phyloP scores from a whole-genome alignment of 2,888 invertebrate species.

The Stenodema calcarata region DNA sequence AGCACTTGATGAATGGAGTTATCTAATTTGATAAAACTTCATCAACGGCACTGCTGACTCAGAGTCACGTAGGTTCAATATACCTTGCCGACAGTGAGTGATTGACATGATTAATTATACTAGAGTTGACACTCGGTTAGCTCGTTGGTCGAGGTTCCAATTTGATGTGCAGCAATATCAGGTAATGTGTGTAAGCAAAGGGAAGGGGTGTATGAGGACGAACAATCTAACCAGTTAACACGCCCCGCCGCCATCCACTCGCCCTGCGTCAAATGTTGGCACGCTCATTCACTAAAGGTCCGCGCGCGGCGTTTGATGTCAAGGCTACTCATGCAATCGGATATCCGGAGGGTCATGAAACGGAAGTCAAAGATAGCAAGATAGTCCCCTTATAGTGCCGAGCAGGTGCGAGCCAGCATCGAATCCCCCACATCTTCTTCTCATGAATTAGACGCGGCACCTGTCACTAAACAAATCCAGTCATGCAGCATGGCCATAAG shows the following conservation, averaged over 20 bases:
- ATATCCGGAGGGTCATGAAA: neutral
- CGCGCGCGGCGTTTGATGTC: constrained; percentile 12
- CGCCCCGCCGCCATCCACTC: no score
- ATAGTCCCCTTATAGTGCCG: neutral
- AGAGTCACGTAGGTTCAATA: no score
- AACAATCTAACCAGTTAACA: neutral
- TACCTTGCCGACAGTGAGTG: neutral
- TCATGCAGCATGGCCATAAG: no score
- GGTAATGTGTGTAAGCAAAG: neutral
- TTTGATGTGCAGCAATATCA: neutral
- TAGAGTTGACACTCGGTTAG: neutral
- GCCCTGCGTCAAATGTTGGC: neutral
- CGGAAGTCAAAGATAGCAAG: neutral
- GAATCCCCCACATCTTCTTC: neutral
- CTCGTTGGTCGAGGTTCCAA: neutral
- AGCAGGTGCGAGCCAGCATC: neutral
- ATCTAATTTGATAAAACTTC: no score
- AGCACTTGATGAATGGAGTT: no score
- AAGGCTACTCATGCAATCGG: neutral
- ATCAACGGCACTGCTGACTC: no score
- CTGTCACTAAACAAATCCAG: no score
- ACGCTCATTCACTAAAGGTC: neutral
- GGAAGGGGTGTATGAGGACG: neutral
- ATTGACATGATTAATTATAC: neutral
- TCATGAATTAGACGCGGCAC: no score